phyloP scores from a whole-genome alignment of 2,113 vertebrate genomes.

The Cichladusa arquata region DNA sequence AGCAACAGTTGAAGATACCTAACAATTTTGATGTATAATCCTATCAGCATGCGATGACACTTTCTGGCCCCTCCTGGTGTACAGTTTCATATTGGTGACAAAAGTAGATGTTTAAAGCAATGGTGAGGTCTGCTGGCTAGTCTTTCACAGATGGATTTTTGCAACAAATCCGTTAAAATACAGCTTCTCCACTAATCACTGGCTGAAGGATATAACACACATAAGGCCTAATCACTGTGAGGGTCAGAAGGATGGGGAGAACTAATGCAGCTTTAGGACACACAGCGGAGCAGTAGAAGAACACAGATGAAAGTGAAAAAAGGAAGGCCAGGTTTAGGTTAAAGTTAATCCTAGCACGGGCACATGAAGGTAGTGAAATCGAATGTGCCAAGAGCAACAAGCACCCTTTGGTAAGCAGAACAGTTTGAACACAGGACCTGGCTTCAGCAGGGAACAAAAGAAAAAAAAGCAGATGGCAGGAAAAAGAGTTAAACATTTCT shows the following conservation, averaged over 20 bases:
- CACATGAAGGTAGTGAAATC: not conserved
- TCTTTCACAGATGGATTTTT: not conserved
- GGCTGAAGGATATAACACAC: not conserved
- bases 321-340: not conserved
- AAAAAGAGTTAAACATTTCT: not conserved
- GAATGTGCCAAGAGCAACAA: not conserved
- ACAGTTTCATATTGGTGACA: not conserved
- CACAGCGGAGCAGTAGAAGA: not conserved
- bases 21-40: not conserved
- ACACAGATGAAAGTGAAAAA: not conserved
- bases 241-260: not conserved
- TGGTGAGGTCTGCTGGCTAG: not conserved
- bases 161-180: conserved; percentile 34
- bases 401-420: not conserved
- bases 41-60: not conserved
- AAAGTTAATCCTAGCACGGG: not conserved
- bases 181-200: conserved; percentile 21
- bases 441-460: not conserved
- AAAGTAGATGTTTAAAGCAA: conserved; percentile 9
- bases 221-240: not conserved
- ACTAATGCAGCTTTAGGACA: not conserved
- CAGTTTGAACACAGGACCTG: not conserved
- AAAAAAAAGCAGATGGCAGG: not conserved
- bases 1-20: not conserved
- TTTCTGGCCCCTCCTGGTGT: not conserved